These are phyloP conservation scores for Oncorhynchus masou DNA, from an alignment of 2,113 vertebrate species.

Conservation along the genomic window DNA sequence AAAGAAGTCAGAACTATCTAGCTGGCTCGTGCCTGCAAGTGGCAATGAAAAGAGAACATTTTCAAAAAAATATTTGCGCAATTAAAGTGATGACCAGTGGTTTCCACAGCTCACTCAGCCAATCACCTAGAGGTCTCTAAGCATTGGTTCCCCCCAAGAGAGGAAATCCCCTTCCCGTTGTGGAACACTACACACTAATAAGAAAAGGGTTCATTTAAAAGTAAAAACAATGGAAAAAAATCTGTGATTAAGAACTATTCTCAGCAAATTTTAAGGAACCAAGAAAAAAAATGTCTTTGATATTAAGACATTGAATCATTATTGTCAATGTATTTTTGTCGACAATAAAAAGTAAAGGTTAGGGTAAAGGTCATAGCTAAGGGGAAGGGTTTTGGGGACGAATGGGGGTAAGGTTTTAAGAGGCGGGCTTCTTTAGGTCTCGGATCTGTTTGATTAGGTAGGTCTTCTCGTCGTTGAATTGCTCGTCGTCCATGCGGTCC, in stretches of 20 bases:
- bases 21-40: background rate
- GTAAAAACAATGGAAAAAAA: conserved; percentile 28
- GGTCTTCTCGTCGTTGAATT: conserved; percentile 88
- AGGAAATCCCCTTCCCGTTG: conserved; percentile 48
- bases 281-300: conserved; percentile 51
- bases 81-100: conserved; percentile 2
- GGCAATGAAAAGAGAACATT: conserved; percentile 1
- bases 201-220: conserved; percentile 32
- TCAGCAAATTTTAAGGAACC: conserved; percentile 56
- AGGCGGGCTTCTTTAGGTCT: conserved; percentile 82
- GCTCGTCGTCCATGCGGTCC: conserved; percentile 84
- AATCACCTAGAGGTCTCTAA: conserved; percentile 24
- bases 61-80: background rate
- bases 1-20: background rate
- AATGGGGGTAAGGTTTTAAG: conserved; percentile 57
- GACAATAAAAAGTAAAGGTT: conserved; percentile 63
- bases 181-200: conserved; percentile 61
- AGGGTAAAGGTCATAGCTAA: background rate
- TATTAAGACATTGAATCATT: conserved; percentile 69
- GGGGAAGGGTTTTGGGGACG: conserved; percentile 7
- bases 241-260: conserved; percentile 65
- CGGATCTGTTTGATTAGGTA: conserved; percentile 89
- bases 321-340: conserved; percentile 50
- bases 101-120: conserved; percentile 1
- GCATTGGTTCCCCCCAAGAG: conserved; percentile 51